Conservation (phyloP, 2,888 invertebrate genomes). For the Macrophya annulata region DNA sequence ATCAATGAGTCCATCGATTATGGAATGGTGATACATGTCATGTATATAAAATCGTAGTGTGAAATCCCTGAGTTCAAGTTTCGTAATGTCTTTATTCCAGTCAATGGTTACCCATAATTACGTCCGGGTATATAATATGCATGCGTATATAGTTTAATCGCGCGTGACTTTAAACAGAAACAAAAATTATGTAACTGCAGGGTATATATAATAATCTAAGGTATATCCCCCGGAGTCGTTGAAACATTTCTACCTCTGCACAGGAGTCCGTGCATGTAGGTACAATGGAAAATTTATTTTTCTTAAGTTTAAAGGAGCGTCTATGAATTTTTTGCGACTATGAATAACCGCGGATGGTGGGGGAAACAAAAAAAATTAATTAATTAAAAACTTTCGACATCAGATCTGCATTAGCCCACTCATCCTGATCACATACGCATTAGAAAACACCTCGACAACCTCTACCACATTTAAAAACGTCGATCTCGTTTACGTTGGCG, state of each 20-base stretch:
- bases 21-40: background rate
- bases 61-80: slow-evolving; percentile 12
- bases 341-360: background rate
- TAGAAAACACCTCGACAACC: background rate
- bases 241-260: background rate
- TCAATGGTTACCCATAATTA: slow-evolving; percentile 46
- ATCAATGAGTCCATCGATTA: background rate
- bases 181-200: slow-evolving; percentile 10
- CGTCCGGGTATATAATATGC: slow-evolving; percentile 44
- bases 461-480: background rate
- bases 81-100: slow-evolving; percentile 51
- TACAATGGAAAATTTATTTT: background rate
- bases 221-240: background rate
- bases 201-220: background rate
- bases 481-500: slow-evolving; percentile 3
- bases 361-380: background rate
- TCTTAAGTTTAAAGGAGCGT: too few relatives aligned
- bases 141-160: slow-evolving; percentile 20
- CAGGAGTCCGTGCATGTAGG: background rate
- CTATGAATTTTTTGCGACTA: too few relatives aligned
- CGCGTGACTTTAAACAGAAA: slow-evolving; percentile 27
- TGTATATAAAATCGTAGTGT: background rate
- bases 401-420: background rate
- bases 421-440: background rate
- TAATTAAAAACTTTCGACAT: background rate